Percentiles rank a stretch among this genome's conserved stretches.
Evolutionary conservation across 92 coral and sea anemone genomes (phyloP).

Genomic region (Palythoa caribaeorum): DNA sequence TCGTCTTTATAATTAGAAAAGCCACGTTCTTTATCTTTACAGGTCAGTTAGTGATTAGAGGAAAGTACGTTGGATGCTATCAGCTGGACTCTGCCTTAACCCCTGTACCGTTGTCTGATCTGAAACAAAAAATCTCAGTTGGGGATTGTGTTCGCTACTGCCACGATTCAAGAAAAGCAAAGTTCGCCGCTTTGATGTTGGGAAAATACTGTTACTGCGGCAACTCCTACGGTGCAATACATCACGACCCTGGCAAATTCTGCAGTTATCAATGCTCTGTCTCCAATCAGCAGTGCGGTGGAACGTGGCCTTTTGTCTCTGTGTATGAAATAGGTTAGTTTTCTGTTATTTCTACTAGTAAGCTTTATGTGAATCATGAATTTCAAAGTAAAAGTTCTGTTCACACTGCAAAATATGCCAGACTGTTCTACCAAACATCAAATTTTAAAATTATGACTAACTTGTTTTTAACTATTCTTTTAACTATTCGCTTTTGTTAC

Average conservation of each 20-base stretch:
- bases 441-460: no score
- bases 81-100: not conserved
- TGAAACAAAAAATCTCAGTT: not conserved
- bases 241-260: not conserved
- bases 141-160: conserved; percentile 15
- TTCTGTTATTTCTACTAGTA: not conserved
- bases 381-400: not conserved
- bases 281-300: conserved; percentile 5
- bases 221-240: not conserved
- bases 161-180: not conserved
- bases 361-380: not conserved
- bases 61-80: conserved; percentile 12
- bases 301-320: not conserved
- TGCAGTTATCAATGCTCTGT: not conserved
- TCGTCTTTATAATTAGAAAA: no score
- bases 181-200: not conserved
- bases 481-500: no score
- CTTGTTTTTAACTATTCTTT: no score
- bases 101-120: not conserved
- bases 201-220: conserved; percentile 35
- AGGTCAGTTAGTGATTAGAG: not conserved
- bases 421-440: no score
- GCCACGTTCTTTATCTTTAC: not conserved
- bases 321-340: conserved; percentile 22
- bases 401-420: not conserved